These are phyloP conservation scores for Parnassius mnemosyne DNA, from an alignment of 2,888 invertebrate species.

Conservation along the genomic window DNA sequence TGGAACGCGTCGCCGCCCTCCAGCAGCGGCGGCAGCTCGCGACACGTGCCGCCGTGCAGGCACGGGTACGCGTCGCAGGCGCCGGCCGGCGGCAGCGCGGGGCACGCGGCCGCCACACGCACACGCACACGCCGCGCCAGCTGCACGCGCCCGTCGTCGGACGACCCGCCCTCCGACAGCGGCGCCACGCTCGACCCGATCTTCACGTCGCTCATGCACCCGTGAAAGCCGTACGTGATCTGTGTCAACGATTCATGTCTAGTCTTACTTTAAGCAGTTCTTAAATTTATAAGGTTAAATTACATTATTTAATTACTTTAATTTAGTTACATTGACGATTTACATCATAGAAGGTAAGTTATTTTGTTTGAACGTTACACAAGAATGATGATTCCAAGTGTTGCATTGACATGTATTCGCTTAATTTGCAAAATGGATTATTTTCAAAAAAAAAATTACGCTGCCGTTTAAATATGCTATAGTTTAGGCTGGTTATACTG, in stretches of 20 bases:
- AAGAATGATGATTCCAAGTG: no score
- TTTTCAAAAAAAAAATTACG: no score
- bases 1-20: slow-evolving; percentile 76
- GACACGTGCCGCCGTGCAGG: slow-evolving; percentile 81
- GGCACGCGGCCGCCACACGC: slow-evolving; percentile 48
- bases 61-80: slow-evolving; percentile 67
- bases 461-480: no score
- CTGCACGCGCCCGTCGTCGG: slow-evolving; percentile 57
- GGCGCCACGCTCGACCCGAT: slow-evolving; percentile 89
- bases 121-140: slow-evolving; percentile 61
- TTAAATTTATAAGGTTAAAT: no score
- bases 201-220: slow-evolving; percentile 93
- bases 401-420: no score
- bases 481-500: no score
- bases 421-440: no score
- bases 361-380: no score
- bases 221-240: slow-evolving; percentile 92
- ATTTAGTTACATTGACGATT: no score
- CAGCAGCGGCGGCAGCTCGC: slow-evolving; percentile 41
- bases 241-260: slow-evolving; percentile 50
- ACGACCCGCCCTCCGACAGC: slow-evolving; percentile 72
- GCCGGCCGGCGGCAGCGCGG: slow-evolving; percentile 55
- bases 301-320: no score
- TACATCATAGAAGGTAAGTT: no score
- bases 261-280: no score